Evolutionary conservation across 2,888 invertebrate genomes (phyloP).

Genomic region (Phasia obesa): DNA sequence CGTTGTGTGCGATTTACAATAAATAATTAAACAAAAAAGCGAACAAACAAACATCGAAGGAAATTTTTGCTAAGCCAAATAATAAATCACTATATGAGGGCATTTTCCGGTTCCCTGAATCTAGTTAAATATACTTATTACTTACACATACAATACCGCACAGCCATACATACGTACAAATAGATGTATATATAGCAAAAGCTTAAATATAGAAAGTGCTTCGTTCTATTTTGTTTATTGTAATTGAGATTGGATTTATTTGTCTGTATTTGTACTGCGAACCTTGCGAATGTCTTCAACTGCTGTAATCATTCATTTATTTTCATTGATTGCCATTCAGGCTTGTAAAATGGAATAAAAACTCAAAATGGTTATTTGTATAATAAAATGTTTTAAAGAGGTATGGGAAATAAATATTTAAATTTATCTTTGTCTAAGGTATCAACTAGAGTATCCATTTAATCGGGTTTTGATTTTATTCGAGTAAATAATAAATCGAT

Average conservation of each 20-base stretch:
- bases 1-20: not conserved
- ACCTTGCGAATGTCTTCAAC: conserved; percentile 3
- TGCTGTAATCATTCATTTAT: conserved; percentile 51
- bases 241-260: conserved; percentile 58
- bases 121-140: conserved; percentile 15
- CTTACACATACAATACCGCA: conserved; percentile 6
- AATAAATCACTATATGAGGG: conserved; percentile 62
- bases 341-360: conserved; percentile 49
- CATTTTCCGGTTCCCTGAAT: conserved; percentile 64
- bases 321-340: conserved; percentile 59
- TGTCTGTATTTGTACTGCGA: conserved; percentile 2
- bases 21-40: conserved; percentile 9
- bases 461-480: not conserved
- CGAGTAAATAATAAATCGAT: not conserved
- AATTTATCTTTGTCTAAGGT: not conserved
- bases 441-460: no score
- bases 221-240: conserved; percentile 38
- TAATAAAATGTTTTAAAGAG: not conserved
- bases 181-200: not conserved
- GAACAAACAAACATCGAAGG: conserved; percentile 7
- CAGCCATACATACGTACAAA: not conserved
- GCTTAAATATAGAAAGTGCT: conserved; percentile 41
- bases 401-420: not conserved
- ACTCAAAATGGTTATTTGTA: not conserved
- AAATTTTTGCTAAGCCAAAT: conserved; percentile 51